phyloP scores from a whole-genome alignment of 2,113 vertebrate species.

The Brachyistius frenatus region DNA sequence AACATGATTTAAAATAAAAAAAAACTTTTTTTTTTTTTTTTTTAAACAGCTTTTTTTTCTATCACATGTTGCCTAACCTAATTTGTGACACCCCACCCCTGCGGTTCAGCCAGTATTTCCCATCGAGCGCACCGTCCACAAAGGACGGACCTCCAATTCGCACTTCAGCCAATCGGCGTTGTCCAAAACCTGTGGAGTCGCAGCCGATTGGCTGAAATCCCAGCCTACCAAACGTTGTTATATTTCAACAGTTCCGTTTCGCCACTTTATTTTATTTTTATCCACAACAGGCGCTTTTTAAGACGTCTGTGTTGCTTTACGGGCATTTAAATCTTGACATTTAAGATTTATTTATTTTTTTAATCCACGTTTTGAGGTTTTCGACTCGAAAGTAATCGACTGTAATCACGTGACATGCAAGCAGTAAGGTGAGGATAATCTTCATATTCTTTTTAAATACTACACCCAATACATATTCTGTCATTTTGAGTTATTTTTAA shows the following conservation, averaged over 20 bases:
- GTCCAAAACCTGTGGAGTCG: accelerated
- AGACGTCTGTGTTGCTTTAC: not conserved
- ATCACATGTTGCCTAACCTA: not conserved
- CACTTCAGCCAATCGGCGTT: conserved; percentile 41
- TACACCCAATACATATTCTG: too few relatives aligned
- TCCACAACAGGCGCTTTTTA: accelerated
- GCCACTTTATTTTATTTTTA: not conserved
- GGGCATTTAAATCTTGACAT: too few relatives aligned
- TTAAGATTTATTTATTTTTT: too few relatives aligned
- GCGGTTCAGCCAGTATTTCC: accelerated
- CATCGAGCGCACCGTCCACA: not conserved
- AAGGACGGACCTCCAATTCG: not conserved
- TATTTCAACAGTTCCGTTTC: conserved; percentile 13
- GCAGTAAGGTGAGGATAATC: conserved; percentile 48
- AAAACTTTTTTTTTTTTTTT: too few relatives aligned
- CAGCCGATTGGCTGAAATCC: conserved; percentile 40
- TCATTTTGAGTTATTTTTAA: too few relatives aligned
- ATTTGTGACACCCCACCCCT: not conserved
- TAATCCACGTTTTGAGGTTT: not conserved
- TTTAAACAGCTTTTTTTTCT: not conserved
- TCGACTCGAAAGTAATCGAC: not conserved
- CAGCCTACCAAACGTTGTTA: not conserved
- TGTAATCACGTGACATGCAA: conserved; percentile 33
- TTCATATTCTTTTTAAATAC: not conserved
- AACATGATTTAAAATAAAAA: too few relatives aligned